These are phyloP conservation scores for Limnothrissa miodon DNA, from an alignment of 2,113 vertebrate species.

Conservation along the genomic window DNA sequence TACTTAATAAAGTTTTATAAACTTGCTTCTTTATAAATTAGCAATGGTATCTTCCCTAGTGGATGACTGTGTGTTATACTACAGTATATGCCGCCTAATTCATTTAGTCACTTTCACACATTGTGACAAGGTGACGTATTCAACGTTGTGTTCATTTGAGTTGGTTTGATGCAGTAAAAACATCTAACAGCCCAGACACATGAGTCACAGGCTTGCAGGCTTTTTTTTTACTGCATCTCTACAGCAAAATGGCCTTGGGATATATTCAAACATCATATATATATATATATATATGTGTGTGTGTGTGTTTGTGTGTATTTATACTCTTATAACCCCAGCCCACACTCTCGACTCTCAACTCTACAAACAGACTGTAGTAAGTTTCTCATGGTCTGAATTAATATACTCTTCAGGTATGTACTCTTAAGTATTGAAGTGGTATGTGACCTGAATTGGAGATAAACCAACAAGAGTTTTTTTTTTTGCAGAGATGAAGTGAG, in stretches of 20 bases:
- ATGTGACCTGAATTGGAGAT: background rate
- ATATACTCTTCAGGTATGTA: background rate
- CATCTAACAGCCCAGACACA: background rate
- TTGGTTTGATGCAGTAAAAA: background rate
- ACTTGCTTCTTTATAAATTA: background rate
- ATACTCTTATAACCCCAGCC: background rate
- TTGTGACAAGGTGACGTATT: background rate
- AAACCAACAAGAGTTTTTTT: background rate
- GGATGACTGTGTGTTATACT: background rate
- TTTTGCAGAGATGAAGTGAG: background rate
- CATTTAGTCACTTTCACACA: background rate
- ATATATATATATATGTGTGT: too few relatives aligned
- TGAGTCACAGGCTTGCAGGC: background rate
- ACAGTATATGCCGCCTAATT: background rate
- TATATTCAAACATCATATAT: background rate
- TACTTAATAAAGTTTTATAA: too few relatives aligned
- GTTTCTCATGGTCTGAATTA: background rate
- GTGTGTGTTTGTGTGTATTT: too few relatives aligned
- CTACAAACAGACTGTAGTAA: background rate
- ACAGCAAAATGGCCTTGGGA: background rate
- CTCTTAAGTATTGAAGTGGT: background rate
- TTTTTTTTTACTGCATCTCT: background rate
- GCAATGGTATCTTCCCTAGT: background rate
- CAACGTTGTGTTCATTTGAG: background rate
- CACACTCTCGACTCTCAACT: background rate